Conservation (phyloP, 2,113 vertebrate species). For the Pachypanchax playfairii region DNA sequence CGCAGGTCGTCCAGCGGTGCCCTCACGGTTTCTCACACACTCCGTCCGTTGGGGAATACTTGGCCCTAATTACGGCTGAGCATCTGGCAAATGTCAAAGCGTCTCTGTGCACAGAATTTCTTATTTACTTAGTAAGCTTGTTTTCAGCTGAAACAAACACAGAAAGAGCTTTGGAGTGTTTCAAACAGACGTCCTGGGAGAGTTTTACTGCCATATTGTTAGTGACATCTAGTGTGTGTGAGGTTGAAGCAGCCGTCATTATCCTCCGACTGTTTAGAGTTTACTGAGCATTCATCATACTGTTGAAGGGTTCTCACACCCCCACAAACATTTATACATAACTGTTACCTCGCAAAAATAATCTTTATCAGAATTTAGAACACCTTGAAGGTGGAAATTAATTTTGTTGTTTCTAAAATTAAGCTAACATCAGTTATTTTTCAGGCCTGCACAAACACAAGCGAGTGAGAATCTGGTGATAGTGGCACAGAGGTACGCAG, state of each 20-base stretch:
- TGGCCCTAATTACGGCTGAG: constrained; percentile 82
- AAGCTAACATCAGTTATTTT: too few relatives aligned
- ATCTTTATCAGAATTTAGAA: too few relatives aligned
- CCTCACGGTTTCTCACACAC: constrained; percentile 85
- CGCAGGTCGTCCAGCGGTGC: constrained; percentile 75
- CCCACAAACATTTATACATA: constrained; percentile 7
- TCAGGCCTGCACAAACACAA: too few relatives aligned
- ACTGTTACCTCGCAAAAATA: not conserved
- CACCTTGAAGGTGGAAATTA: not conserved
- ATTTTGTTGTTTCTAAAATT: not conserved
- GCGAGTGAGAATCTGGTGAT: too few relatives aligned
- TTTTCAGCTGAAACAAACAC: constrained; percentile 73
- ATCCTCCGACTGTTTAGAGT: constrained; percentile 40
- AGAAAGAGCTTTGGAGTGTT: constrained; percentile 48
- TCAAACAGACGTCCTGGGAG: constrained; percentile 51
- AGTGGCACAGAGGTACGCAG: too few relatives aligned
- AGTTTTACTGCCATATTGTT: constrained; percentile 52
- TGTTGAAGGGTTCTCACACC: constrained; percentile 22
- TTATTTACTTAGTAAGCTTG: constrained; percentile 84
- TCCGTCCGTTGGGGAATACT: constrained; percentile 81
- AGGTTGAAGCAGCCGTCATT: constrained; percentile 47
- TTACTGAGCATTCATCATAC: too few relatives aligned
- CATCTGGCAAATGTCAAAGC: constrained; percentile 95
- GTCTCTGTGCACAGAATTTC: constrained; percentile 83
- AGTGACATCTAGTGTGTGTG: constrained; percentile 59